Base-by-base conservation (phyloP, 2,888 invertebrate genomes). In the Celastrina argiolus region DNA sequence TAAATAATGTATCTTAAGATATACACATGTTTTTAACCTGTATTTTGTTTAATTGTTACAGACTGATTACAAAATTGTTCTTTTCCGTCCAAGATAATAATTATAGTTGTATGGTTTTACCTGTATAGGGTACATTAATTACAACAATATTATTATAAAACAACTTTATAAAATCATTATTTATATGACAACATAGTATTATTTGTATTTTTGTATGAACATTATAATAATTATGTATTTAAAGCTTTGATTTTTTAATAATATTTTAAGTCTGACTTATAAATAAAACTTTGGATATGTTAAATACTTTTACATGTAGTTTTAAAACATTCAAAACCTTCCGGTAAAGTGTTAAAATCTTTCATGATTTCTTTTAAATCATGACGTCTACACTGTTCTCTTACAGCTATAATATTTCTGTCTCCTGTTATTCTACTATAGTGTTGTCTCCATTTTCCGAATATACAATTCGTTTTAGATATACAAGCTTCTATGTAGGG, bases 381-480 rank as follows among this genome's bases (percentile, higher is more conserved):
- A 36, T 71, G 41, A 72, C 87, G 79, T 67, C 80, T 79, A 69
- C 91, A 92, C 45, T 90, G 71, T 69, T 82, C 81, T 74, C 73
- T 84, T 0, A 79, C 66, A 1, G 91, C 87, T 42, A 72, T 70
- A 31, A 74, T 67, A 59, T 65, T 69, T 65, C 78, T 75, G 74
- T 77, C 76, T 42, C 70, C 76, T 67, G 79, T 79, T n/a, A 91
- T 82, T 68, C 75, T 73, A 69, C 82, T 81, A 1, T 81, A 79
- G 73, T 92, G 91, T 3, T 84, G 81, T 14, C 75, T 78, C 88
- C 90, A 91, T 75, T 85, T 87, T 0, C 91, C 88, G 74, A 81
- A 84, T 64, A 90, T 76, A 74, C 92, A 92, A 75, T 91, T 88
- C 0, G 79, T 79, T 79, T 86, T 90, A 0, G 84, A 79, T 64